Evolutionary conservation across 2,113 vertebrate species (phyloP), one percentile per base, ranked within the genome.

Genomic region (Pipa parva): DNA sequence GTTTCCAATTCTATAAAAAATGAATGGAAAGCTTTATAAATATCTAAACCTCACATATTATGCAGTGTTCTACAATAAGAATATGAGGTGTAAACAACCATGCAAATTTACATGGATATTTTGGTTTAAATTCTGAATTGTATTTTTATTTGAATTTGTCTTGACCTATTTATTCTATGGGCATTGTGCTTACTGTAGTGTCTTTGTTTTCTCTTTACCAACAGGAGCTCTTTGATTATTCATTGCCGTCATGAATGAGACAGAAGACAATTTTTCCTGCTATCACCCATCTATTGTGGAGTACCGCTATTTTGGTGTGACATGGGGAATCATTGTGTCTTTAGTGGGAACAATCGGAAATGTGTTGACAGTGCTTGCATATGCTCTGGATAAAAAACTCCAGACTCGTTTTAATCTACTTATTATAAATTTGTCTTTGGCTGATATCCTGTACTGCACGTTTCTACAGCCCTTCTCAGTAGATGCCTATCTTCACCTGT

Each of bases 341-440:
- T 27, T 88, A 55, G 84, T 81, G 0, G 92, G 93, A 45, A 92
- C 89, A 0, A 22, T 85, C 37, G 93, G 93, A 25, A 95, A 94
- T 20, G 57, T 89, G 63, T 79, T 95, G 83, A 95, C 93, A 10
- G 58, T 94, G 15, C 74, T 94, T 24, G 91, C 88, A 55, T 89
- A 92, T n/a, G 75, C 59, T 36, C 31, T 75, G 0, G 87, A 92
- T 59, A 37, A 75, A 33, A 87, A 77, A 24, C 80, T 94, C 66
- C 82, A 88, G 15, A 93, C 91, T 5, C 90, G 80, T 58, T 92
- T 95, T 80, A 95, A 94, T 20, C 80, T 89, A 28, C 90, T 95
- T 48, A 93, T 94, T 1, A 74, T 93, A 66, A 94, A 94, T 81
- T 79, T 94, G 76, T 87, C 90, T 0, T 13, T 84, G 12, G 90